Evolutionary conservation across 2,888 invertebrate species (phyloP).

Genomic region (Crepidodera aurea): DNA sequence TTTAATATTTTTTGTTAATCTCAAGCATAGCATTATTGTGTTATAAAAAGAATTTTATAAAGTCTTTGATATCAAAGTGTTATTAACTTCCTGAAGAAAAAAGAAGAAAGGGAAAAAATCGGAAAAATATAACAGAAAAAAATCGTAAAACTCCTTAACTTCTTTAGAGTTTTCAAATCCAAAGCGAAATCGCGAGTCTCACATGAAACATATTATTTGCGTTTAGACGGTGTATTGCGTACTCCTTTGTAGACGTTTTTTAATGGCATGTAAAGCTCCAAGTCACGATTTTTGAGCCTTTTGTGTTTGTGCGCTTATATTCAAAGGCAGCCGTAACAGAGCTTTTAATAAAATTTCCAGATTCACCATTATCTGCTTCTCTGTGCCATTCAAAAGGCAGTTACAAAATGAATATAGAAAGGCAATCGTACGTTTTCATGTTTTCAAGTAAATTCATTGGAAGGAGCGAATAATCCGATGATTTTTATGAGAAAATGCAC

Average conservation of each 20-base stretch:
- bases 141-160: neutral
- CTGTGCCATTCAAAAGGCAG: constrained; percentile 26
- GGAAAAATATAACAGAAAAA: neutral
- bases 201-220: constrained; percentile 46
- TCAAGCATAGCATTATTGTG: too few species aligned
- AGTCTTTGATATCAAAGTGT: neutral
- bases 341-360: constrained; percentile 45
- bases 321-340: constrained; percentile 59
- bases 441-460: constrained; percentile 21
- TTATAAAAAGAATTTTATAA: neutral
- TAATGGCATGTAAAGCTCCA: constrained; percentile 55
- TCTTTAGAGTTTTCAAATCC: constrained; percentile 37
- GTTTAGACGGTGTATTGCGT: constrained; percentile 50
- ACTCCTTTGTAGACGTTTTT: constrained; percentile 50
- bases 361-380: constrained; percentile 31
- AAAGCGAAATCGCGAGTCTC: constrained; percentile 42
- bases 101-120: too few species aligned
- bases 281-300: constrained; percentile 59
- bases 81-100: neutral
- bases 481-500: constrained; percentile 28
- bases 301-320: constrained; percentile 63
- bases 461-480: constrained; percentile 19
- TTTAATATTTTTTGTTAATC: neutral
- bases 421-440: constrained; percentile 26
- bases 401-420: constrained; percentile 28